Evolutionary conservation across 2,888 invertebrate genomes (phyloP).

Genomic region (Amphipoea lucens): DNA sequence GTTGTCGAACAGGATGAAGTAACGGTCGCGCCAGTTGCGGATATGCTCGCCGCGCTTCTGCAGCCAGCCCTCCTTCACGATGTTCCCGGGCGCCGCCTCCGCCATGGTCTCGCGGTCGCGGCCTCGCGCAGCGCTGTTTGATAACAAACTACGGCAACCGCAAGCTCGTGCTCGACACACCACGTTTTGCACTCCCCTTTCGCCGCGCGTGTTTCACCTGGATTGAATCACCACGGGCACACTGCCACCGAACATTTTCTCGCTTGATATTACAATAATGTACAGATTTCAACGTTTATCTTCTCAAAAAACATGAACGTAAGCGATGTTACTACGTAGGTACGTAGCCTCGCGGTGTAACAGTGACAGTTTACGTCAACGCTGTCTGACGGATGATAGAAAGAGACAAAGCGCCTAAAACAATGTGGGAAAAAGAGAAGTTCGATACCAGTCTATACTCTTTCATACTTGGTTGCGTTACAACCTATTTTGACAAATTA

Average conservation of each 20-base stretch:
- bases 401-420: constrained; percentile 47
- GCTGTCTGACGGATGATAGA: constrained; percentile 73
- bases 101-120: constrained; percentile 83
- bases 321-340: constrained; percentile 82
- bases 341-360: constrained; percentile 86
- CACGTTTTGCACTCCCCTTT: constrained; percentile 74
- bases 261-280: constrained; percentile 67
- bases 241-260: constrained; percentile 80
- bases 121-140: constrained; percentile 79
- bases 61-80: constrained; percentile 98
- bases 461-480: constrained; percentile 74
- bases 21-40: constrained; percentile 98
- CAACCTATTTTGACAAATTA: constrained; percentile 90
- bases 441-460: constrained; percentile 61
- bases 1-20: constrained; percentile 98
- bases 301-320: constrained; percentile 81
- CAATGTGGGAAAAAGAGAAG: constrained; percentile 75
- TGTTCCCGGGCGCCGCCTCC: constrained; percentile 89
- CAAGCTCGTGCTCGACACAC: constrained; percentile 70
- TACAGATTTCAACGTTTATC: constrained; percentile 72
- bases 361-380: constrained; percentile 65
- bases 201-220: constrained; percentile 80
- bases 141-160: constrained; percentile 81
- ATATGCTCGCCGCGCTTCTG: constrained; percentile 99
- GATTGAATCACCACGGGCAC: constrained; percentile 75